Evolutionary conservation across 2,888 invertebrate species (phyloP).

Genomic region (Eumacrocentrus americanus): DNA sequence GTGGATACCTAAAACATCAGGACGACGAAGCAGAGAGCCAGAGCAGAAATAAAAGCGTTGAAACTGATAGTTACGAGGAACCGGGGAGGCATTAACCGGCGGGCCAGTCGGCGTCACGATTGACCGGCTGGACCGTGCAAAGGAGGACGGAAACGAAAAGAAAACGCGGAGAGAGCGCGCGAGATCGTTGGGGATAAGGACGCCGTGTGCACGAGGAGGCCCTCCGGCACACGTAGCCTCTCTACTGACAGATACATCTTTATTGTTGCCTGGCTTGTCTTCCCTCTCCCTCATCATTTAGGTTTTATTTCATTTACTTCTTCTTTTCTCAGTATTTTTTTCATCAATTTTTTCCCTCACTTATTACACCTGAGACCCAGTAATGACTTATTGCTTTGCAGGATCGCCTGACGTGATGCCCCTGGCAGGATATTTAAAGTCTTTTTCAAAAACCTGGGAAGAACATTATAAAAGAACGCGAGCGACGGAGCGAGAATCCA

Average conservation of each 20-base stretch:
- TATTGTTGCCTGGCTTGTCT: constrained; percentile 31
- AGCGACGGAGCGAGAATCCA: constrained; percentile 6
- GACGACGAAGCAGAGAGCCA: constrained; percentile 4
- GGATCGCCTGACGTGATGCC: neutral
- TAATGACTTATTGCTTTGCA: constrained; percentile 17
- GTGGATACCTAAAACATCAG: no score
- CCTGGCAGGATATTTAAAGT: neutral
- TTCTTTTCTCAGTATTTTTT: no score
- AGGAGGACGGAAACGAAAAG: constrained; percentile 1
- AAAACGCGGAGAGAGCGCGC: constrained; percentile 10
- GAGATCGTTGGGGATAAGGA: constrained; percentile 30
- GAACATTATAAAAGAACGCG: neutral
- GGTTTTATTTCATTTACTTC: no score
- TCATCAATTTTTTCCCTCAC: constrained; percentile 9
- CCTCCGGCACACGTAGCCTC: constrained; percentile 27
- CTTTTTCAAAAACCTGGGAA: neutral
- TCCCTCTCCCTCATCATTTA: constrained; percentile 15
- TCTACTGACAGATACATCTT: constrained; percentile 43
- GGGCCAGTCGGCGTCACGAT: constrained; percentile 17
- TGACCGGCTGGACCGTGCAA: constrained; percentile 6
- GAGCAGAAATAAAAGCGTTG: constrained; percentile 17
- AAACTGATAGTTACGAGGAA: constrained; percentile 28
- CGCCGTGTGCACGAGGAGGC: constrained; percentile 22
- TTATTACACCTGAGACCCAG: neutral
- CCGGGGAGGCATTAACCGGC: constrained; percentile 26